A percentile compares a stretch with the other conserved stretches of the same genome.
phyloP scores from a whole-genome alignment of 2,113 vertebrate species.

The Sturnus vulgaris region DNA sequence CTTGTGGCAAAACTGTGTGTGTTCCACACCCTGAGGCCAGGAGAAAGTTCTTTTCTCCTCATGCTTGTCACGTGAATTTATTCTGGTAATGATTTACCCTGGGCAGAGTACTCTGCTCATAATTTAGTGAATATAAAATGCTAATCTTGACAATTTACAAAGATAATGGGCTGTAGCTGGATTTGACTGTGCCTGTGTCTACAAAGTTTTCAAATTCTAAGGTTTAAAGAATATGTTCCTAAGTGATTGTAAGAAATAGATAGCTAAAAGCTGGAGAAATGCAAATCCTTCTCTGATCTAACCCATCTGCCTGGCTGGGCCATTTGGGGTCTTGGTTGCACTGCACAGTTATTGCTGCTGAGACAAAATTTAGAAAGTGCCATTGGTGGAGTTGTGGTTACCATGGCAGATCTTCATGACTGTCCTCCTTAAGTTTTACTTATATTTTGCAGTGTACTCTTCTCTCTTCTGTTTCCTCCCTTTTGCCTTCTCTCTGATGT shows the following conservation, averaged over 20 bases:
- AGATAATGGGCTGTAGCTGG: neutral
- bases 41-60: neutral
- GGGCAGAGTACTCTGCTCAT: neutral
- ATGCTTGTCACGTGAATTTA: neutral
- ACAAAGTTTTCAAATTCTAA: neutral
- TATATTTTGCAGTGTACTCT: neutral
- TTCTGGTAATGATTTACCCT: slow-evolving; percentile 51
- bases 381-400: neutral
- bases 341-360: neutral
- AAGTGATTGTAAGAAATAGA: neutral
- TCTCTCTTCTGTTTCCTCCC: neutral
- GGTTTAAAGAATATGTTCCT: neutral
- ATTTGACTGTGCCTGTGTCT: neutral
- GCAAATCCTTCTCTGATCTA: neutral
- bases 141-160: neutral
- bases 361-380: neutral
- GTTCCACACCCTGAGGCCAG: neutral
- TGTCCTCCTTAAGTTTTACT: neutral
- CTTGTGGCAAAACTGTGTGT: neutral
- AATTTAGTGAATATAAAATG: neutral
- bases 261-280: neutral
- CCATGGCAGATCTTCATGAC: neutral
- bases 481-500: neutral
- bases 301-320: neutral
- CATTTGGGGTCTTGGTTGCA: rapidly evolving